Evolutionary conservation across 92 coral and sea anemone genomes (phyloP), one percentile per base, ranked within the genome.

Genomic region (Epizoanthus ramosus): DNA sequence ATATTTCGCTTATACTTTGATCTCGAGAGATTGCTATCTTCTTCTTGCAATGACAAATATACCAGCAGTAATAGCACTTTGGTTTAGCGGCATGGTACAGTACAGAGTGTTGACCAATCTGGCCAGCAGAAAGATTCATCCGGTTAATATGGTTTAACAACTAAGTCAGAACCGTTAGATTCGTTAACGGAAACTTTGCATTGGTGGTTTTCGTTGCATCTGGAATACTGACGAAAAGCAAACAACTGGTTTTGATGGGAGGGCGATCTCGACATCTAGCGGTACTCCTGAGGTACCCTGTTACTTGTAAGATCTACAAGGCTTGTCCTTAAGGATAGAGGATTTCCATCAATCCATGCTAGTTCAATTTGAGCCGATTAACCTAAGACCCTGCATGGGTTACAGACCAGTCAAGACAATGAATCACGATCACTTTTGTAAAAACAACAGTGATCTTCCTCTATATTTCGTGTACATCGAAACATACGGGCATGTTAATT

Each of bases 401-500:
- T n/a, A 41, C 10, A 61, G 17, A 35, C 31, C 70, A 61, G 57
- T 14, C 21, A 33, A 50, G 39, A 28, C 28, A 28, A 6, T 65
- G 15, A 25, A 59, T 37, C 50, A 43, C 0, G 54, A 50, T 50
- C 54, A 50, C 1, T 50, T 50, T 50, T 50, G 54, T 77, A 39
- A 23, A 58, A 60, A 77, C 33, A 61, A 76, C 52, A 59, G 47
- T 7, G 14, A 25, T 72, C 71, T 14, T 10, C 58, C 68, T 18
- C 2, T 58, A 54, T 17, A 33, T 58, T 37, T 35, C 39, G 14
- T 18, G 31, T 19, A 63, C 39, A 61, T 60, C 25, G 71, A 77
- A 77, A 63, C 69, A 77, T 77, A 33, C 50, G 21, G 57, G 19
- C 53, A 77, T 43, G 58, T 39, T 77, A 60, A 63, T 77, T 68